Base-by-base conservation (phyloP, 2,797 vertebrate genomes). In the Tragelaphus oryx region DNA sequence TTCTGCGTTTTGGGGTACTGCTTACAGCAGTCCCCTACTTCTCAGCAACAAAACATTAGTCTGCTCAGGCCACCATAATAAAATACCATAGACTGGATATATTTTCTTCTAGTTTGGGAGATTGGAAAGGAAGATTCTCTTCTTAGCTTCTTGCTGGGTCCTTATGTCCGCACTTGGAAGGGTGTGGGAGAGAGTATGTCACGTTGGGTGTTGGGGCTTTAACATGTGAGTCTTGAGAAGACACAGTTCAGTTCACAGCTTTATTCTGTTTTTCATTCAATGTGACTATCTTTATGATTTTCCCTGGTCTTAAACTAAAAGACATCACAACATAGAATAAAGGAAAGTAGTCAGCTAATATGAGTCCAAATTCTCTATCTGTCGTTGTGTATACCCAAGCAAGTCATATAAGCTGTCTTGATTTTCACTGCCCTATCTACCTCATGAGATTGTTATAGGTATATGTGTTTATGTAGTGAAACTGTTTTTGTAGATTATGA, bases 301-400 rank as follows among this genome's bases (percentile, higher is more conserved):
- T 6, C 62, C n/a, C 88, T 95, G 55, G 26, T 91, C 48, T 94
- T 92, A 80, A 93, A 78, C 37, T 76, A 75, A 93, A 92, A 93
- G 57, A 12, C 8, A 91, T 87, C 88, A 79, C 44, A 94, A 22
- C 83, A 65, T 16, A 89, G 18, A 92, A 78, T 87, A 94, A 91
- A 89, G 41, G 92, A 59, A 78, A 75, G 18, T 55, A 84, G 59
- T 85, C 30, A 92, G 46, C 60, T 95, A 28, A 82, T n/a, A 13
- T 82, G 22, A 41, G 8, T 68, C 48, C 80, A 92, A 16, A 17
- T 87, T 94, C 71, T 65, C 41, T 89, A 68, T 60, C 30, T 75
- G 9, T 92, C 11, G 3, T 30, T 87, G 14, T 93, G 12, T 94
- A 8, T 86, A 85, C 46, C 80, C 71, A 89, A 79, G 33, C n/a